phyloP scores from a whole-genome alignment of 2,113 vertebrate species.

The Chascanopsetta lugubris region DNA sequence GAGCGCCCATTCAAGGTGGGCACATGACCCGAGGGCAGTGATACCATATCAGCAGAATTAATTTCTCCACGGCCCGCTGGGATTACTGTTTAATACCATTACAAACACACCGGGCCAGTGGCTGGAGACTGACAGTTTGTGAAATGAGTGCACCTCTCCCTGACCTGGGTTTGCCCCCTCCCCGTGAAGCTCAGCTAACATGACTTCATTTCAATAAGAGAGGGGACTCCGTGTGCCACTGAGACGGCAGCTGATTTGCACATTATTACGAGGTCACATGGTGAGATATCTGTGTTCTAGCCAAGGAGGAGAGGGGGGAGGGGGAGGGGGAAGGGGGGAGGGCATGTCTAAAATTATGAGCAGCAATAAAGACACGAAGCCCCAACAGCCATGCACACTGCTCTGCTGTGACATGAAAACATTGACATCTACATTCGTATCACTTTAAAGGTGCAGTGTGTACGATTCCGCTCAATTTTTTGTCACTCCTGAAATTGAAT shows the following conservation, averaged over 20 bases:
- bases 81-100: constrained; percentile 42
- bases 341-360: neutral
- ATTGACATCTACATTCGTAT: no score
- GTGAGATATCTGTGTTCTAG: constrained; percentile 18
- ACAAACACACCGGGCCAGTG: constrained; percentile 39
- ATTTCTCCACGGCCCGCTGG: constrained; percentile 31
- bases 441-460: no score
- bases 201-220: constrained; percentile 47
- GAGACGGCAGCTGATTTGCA: constrained; percentile 38
- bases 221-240: constrained; percentile 19
- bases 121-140: constrained; percentile 57
- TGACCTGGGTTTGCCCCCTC: constrained; percentile 47
- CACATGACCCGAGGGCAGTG: constrained; percentile 17
- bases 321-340: no score
- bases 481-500: no score
- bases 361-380: neutral
- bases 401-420: constrained; percentile 6
- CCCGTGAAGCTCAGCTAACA: constrained; percentile 39
- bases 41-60: constrained; percentile 52
- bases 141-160: constrained; percentile 35
- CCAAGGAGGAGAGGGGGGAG: constrained; percentile 8
- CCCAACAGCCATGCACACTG: neutral
- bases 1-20: constrained; percentile 17
- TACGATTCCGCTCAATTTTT: no score
- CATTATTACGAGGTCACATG: constrained; percentile 32